phyloP scores from a whole-genome alignment of 2,797 vertebrate species.

The Chaetophractus vellerosus region DNA sequence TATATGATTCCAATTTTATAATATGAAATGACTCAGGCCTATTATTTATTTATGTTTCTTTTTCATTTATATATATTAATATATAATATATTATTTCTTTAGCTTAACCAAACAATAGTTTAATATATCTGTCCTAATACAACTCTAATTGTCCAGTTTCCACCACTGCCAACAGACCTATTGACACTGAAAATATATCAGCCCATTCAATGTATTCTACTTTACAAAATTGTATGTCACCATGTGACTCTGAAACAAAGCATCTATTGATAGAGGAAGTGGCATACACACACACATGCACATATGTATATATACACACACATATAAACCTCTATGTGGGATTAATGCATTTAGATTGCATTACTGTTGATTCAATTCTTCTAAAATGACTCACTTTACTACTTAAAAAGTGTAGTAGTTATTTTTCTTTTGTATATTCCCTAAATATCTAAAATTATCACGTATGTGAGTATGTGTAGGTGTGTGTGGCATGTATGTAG shows the following conservation, averaged over 20 bases:
- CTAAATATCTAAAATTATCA: slow-evolving; percentile 74
- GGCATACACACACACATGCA: too few relatives aligned
- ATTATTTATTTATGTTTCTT: background rate
- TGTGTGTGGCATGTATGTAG: slow-evolving; percentile 72
- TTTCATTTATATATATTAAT: background rate
- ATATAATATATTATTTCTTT: background rate
- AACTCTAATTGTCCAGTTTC: background rate
- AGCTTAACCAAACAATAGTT: background rate
- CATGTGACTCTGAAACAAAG: background rate
- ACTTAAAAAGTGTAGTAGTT: background rate
- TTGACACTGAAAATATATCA: background rate
- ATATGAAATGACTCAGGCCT: too few relatives aligned
- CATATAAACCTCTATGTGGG: too few relatives aligned
- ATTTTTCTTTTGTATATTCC: slow-evolving; percentile 60
- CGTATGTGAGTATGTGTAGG: slow-evolving; percentile 67
- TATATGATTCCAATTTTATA: too few relatives aligned
- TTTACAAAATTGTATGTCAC: background rate
- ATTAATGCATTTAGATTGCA: background rate
- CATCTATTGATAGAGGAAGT: too few relatives aligned
- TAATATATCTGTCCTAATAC: background rate
- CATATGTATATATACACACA: too few relatives aligned
- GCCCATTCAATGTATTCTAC: background rate
- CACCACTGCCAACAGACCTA: background rate
- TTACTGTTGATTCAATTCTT: background rate
- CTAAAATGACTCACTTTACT: slow-evolving; percentile 31